These are phyloP conservation scores for Eledone cirrhosa DNA, from an alignment of 2,888 invertebrate species.

Conservation along the genomic window DNA sequence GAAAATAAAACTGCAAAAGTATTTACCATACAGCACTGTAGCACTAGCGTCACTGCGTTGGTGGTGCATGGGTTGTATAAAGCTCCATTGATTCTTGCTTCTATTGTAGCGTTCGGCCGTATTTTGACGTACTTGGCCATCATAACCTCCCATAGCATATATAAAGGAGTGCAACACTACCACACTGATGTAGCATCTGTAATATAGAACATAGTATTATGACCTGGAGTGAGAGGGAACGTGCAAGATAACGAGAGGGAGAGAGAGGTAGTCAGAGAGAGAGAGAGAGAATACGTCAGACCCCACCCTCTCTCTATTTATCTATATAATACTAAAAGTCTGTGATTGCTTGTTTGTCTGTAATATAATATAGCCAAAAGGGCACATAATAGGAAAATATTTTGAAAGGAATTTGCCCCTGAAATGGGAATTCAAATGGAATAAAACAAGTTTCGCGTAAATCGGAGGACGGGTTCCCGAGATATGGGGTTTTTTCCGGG, in stretches of 20 bases:
- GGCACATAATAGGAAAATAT: too few relatives aligned
- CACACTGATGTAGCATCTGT: constrained; percentile 87
- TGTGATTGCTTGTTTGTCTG: too few relatives aligned
- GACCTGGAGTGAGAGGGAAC: not conserved
- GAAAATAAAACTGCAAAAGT: too few relatives aligned
- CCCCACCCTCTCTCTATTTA: too few relatives aligned
- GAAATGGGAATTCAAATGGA: too few relatives aligned
- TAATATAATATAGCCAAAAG: too few relatives aligned
- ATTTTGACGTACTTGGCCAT: constrained; percentile 88
- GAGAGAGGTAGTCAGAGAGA: not conserved
- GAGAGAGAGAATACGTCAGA: not conserved
- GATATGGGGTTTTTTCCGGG: too few relatives aligned
- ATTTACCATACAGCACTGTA: constrained; percentile 57
- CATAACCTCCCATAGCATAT: constrained; percentile 77
- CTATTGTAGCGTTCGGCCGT: constrained; percentile 85
- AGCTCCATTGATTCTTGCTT: constrained; percentile 81
- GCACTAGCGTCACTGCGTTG: constrained; percentile 67
- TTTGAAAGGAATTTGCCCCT: too few relatives aligned
- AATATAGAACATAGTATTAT: not conserved
- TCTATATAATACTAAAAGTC: too few relatives aligned
- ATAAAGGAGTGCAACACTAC: constrained; percentile 79
- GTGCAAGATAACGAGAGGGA: not conserved
- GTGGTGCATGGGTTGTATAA: constrained; percentile 73
- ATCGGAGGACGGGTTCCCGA: too few relatives aligned
- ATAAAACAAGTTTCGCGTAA: too few relatives aligned